Conservation (phyloP, 2,888 invertebrate species). For the Pegoplata infirma region DNA sequence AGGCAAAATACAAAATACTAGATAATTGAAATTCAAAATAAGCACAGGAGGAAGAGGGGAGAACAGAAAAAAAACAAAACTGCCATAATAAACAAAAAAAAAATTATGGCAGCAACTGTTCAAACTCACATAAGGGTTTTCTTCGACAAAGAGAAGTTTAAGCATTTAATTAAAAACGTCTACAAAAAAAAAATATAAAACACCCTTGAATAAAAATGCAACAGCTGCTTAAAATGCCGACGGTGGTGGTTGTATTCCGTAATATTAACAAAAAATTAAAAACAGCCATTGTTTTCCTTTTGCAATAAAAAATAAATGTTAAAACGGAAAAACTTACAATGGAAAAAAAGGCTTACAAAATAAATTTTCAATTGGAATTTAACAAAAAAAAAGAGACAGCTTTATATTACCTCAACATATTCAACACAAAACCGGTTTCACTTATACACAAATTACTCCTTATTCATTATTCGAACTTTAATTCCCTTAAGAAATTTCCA, state of each 20-base stretch:
- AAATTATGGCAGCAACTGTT: conserved; percentile 27
- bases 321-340: background rate
- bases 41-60: background rate
- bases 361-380: background rate
- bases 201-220: conserved; percentile 34
- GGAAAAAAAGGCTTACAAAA: background rate
- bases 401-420: background rate
- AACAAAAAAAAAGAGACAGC: background rate
- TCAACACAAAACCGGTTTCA: background rate
- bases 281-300: conserved; percentile 12
- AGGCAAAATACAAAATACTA: background rate
- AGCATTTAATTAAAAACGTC: conserved; percentile 34
- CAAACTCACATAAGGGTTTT: conserved; percentile 14
- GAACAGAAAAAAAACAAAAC: background rate
- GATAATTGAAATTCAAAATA: background rate
- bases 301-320: background rate
- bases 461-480: background rate
- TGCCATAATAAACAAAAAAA: background rate
- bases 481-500: conserved; percentile 31
- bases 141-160: background rate
- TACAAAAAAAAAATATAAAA: conserved; percentile 14
- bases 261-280: too few species aligned
- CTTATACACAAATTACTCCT: background rate
- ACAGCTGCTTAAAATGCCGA: conserved; percentile 47
- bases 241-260: conserved; percentile 50